Evolutionary conservation across 1,140 invertebrate species (phyloP).

Genomic region (Conopomorpha cramerella): DNA sequence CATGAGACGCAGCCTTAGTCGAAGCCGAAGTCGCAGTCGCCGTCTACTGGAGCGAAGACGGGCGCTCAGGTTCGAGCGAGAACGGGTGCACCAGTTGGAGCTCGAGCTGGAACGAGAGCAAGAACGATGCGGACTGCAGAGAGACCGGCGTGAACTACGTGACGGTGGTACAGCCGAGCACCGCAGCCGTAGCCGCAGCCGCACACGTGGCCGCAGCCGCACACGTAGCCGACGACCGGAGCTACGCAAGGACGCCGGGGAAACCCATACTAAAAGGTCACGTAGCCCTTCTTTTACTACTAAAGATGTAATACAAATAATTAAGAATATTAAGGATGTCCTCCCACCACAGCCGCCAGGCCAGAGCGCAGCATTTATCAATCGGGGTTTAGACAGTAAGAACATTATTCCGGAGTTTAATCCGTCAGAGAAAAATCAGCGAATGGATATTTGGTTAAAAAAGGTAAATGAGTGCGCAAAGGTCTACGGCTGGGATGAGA

Average conservation of each 20-base stretch:
- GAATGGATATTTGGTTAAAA: constrained; percentile 5
- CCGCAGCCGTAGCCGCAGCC: background rate
- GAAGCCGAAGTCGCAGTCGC: background rate
- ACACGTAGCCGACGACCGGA: background rate
- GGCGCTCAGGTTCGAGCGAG: background rate
- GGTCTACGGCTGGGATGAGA: constrained; percentile 7
- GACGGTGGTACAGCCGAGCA: too few species aligned
- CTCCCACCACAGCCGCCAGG: constrained; percentile 1
- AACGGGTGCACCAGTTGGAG: background rate
- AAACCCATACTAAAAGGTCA: too few species aligned
- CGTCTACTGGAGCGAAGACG: background rate
- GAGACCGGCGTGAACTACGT: background rate
- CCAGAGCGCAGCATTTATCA: background rate
- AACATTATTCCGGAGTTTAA: constrained; percentile 7
- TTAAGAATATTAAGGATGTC: background rate
- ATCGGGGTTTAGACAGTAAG: constrained; percentile 2
- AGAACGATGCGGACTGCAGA: background rate
- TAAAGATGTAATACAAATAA: constrained; percentile 3
- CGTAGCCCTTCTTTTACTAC: constrained; percentile 5
- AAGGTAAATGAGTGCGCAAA: constrained; percentile 6
- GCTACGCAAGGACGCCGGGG: background rate
- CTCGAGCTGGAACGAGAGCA: background rate
- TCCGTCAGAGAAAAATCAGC: constrained; percentile 4
- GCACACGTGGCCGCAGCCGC: too few species aligned
- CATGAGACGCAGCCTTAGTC: too few species aligned